Conservation (phyloP, 2,888 invertebrate genomes). For the Watsonalla cultraria region DNA sequence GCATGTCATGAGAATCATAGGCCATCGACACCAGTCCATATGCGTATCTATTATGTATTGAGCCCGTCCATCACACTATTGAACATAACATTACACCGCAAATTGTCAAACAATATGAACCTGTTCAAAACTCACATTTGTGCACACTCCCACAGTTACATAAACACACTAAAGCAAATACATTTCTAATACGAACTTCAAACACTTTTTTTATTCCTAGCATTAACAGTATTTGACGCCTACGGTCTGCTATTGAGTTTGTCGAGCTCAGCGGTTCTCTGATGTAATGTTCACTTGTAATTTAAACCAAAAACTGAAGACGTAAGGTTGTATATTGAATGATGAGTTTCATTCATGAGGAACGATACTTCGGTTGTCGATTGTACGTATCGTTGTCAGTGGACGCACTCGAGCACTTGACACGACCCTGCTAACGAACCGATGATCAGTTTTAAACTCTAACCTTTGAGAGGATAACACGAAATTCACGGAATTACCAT, state of each 20-base stretch:
- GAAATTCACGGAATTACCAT: background rate
- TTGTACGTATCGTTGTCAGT: conserved; percentile 20
- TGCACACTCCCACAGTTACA: conserved; percentile 34
- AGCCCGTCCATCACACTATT: background rate
- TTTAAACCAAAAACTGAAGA: conserved; percentile 7
- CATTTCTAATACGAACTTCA: conserved; percentile 44
- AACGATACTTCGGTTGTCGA: conserved; percentile 5
- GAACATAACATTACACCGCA: background rate
- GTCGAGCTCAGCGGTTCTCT: conserved; percentile 18
- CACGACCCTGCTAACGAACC: conserved; percentile 50
- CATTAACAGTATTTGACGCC: conserved; percentile 57
- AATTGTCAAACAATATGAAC: background rate
- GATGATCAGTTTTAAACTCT: conserved; percentile 43
- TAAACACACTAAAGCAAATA: conserved; percentile 40
- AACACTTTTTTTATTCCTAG: conserved; percentile 42
- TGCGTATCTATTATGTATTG: background rate
- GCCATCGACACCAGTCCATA: background rate
- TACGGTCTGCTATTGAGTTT: conserved; percentile 32
- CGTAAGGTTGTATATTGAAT: conserved; percentile 17
- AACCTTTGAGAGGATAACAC: conserved; percentile 31
- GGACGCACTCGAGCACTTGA: conserved; percentile 39
- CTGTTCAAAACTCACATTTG: conserved; percentile 9
- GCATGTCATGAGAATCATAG: background rate
- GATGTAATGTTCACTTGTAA: conserved; percentile 5
- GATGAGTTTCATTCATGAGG: conserved; percentile 2